Base-by-base conservation (phyloP, 2,797 vertebrate species). In the Argentina silus region DNA sequence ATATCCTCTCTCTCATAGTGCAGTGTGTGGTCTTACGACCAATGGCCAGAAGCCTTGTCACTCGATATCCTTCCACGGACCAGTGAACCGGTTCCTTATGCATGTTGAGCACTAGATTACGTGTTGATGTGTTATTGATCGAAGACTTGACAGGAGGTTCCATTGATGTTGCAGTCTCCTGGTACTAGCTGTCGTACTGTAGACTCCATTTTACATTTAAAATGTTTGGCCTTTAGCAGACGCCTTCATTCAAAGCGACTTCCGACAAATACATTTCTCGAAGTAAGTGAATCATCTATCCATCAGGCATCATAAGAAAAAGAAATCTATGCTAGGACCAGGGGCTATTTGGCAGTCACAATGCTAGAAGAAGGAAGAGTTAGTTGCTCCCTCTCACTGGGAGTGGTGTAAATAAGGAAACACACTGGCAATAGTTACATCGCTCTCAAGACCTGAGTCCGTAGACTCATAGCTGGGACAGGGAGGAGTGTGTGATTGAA, bases 91-190 rank as follows among this genome's bases (percentile, higher is more conserved):
- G 76, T 61, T 70, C 55, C 75, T 77, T 83, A 86, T 83, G 74
- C 77, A 84, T 86, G 80, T 83, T 79, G 76, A 68, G 51, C 74
- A 81, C 73, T 75, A 82, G 80, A 87, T 85, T 83, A 86, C 82
- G 82, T 61, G 66, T 78, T 78, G 75, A 79, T 78, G 76, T 69
- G 56, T 74, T 89, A 90, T 88, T 85, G 86, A 87, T 86, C 50
- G 11, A 75, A 69, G 68, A 15, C 78, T 73, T 57, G 74, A 51
- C 78, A 42, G 69, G 63, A 76, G 69, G 57, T 69, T 36, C 61
- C 74, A 87, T 81, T 80, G 86, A 88, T 87, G 70, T 62, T 19
- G 77, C 71, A 79, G 78, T 74, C 82, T 15, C 11, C 12, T 51
- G 48, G 15, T 81, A n/a, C n/a, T n/a, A n/a, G n/a, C n/a, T n/a